These are phyloP conservation scores for Diloba caeruleocephala DNA, from an alignment of 2,888 invertebrate genomes.

Conservation along the genomic window DNA sequence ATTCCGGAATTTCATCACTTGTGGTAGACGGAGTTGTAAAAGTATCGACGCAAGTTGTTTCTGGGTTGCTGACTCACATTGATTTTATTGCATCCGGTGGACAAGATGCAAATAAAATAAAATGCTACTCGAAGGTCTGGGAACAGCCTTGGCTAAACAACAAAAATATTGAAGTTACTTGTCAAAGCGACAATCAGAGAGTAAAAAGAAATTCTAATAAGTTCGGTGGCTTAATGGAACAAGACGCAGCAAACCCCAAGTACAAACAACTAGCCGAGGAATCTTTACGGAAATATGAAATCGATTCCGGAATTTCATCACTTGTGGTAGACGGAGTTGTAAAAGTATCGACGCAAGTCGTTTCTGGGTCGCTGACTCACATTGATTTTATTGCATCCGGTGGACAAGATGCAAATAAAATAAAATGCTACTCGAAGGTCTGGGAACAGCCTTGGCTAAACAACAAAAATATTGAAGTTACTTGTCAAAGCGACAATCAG, in stretches of 20 bases:
- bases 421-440: slow-evolving; percentile 15
- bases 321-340: slow-evolving; percentile 37
- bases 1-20: slow-evolving; percentile 22
- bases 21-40: slow-evolving; percentile 34
- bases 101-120: not conserved
- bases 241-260: slow-evolving; percentile 20
- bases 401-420: not conserved
- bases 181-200: slow-evolving; percentile 27
- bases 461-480: slow-evolving; percentile 48
- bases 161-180: slow-evolving; percentile 14
- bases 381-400: slow-evolving; percentile 33
- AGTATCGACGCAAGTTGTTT: slow-evolving; percentile 53
- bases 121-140: slow-evolving; percentile 53
- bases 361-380: slow-evolving; percentile 49
- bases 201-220: slow-evolving; percentile 19
- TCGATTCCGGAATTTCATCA: slow-evolving; percentile 13
- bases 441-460: slow-evolving; percentile 9
- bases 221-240: not conserved
- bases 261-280: slow-evolving; percentile 50
- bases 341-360: slow-evolving; percentile 54
- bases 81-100: slow-evolving; percentile 21
- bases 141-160: slow-evolving; percentile 48
- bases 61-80: slow-evolving; percentile 48
- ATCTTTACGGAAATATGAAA: slow-evolving; percentile 48
- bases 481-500: slow-evolving; percentile 56